Percentiles rank a stretch among this genome's conserved stretches.
Conservation (phyloP, 2,113 vertebrate genomes). For the Dicaeum eximium region DNA sequence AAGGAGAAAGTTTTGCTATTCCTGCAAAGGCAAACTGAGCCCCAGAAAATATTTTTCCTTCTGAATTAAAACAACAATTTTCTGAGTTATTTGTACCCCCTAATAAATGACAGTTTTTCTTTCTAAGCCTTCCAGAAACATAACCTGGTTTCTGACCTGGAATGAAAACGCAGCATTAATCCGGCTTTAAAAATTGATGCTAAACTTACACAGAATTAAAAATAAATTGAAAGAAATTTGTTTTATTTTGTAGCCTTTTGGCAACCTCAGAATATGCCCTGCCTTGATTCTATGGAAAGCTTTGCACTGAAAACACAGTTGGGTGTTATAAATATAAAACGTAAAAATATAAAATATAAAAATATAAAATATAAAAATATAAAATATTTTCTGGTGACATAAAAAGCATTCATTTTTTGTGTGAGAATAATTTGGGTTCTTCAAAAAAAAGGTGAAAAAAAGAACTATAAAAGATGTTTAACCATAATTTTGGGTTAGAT, state of each 20-base stretch:
- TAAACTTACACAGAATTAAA: neutral
- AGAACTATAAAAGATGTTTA: neutral
- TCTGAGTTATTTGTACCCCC: neutral
- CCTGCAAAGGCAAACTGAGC: neutral
- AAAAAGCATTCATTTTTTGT: neutral
- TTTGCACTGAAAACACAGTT: neutral
- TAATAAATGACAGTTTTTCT: neutral
- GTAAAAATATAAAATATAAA: neutral
- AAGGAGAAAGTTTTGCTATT: neutral
- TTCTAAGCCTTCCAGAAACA: neutral
- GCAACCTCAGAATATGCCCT: fast-evolving
- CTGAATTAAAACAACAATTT: neutral
- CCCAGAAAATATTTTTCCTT: neutral
- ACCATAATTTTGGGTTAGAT: neutral
- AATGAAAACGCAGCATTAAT: neutral
- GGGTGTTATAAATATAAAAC: neutral
- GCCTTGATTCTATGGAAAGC: neutral
- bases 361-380: neutral
- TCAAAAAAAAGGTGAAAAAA: neutral
- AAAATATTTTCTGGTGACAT: neutral
- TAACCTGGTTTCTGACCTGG: neutral
- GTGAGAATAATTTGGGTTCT: neutral
- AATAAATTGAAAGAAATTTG: neutral
- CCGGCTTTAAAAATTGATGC: neutral
- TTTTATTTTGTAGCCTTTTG: neutral